Conservation (phyloP, 2,888 invertebrate genomes). For the Campoletis raptor region DNA sequence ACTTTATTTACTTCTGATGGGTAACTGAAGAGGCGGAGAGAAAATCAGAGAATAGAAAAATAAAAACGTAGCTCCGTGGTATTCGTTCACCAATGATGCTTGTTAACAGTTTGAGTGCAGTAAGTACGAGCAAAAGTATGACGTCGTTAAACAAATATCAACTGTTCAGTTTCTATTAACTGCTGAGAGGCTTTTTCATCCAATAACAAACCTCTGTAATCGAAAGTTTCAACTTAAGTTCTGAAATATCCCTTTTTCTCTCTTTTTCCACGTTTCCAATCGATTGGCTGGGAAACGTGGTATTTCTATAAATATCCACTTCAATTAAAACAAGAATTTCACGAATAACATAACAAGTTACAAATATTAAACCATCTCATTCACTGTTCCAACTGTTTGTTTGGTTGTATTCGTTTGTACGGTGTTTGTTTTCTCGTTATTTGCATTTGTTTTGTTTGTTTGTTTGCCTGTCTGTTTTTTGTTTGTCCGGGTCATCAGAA, state of each 20-base stretch:
- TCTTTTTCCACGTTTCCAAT: too few species aligned
- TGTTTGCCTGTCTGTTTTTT: too few species aligned
- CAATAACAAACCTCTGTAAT: not conserved
- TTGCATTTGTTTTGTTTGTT: too few species aligned
- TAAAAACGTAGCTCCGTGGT: not conserved
- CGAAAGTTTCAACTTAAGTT: not conserved
- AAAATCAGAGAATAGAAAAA: not conserved
- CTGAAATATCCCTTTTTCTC: not conserved
- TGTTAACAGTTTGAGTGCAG: constrained; percentile 15
- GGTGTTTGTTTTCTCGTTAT: too few species aligned
- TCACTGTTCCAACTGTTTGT: too few species aligned
- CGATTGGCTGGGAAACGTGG: not conserved
- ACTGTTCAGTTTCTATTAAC: not conserved
- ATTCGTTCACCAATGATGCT: constrained; percentile 44
- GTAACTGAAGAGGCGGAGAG: not conserved
- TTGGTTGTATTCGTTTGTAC: too few species aligned
- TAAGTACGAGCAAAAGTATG: not conserved
- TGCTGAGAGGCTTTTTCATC: not conserved
- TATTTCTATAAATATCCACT: not conserved
- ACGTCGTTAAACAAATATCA: not conserved
- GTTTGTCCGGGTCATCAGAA: too few species aligned
- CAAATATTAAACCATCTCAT: too few species aligned
- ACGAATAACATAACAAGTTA: not conserved
- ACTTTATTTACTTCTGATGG: constrained; percentile 28
- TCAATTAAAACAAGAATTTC: not conserved